phyloP scores from a whole-genome alignment of 2,113 vertebrate species.

The rat (Rattus norvegicus) region DNA sequence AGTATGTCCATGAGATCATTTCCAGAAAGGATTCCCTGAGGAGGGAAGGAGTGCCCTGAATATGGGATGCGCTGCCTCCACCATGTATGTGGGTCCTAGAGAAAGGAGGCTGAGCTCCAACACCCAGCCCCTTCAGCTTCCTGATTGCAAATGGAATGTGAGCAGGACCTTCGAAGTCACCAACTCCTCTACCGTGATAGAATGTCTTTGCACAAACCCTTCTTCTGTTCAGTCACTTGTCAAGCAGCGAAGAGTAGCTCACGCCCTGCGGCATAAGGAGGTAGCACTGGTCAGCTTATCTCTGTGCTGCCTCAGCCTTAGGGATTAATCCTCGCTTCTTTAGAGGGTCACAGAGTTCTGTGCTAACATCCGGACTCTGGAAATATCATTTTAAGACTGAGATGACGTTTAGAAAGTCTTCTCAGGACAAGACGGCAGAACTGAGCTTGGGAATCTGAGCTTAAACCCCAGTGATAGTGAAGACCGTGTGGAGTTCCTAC shows the following conservation, averaged over 20 bases:
- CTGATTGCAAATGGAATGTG: background rate
- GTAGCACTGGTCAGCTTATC: background rate
- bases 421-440: background rate
- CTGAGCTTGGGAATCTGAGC: background rate
- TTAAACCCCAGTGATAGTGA: background rate
- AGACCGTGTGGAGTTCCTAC: background rate
- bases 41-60: background rate
- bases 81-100: too few species aligned
- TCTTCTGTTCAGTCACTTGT: background rate
- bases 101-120: background rate
- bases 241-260: too few species aligned
- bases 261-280: background rate
- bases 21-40: background rate
- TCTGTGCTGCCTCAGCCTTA: background rate
- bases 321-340: background rate
- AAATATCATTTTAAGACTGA: background rate
- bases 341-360: background rate
- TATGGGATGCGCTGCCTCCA: fast-evolving
- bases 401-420: background rate
- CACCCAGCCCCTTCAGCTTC: background rate
- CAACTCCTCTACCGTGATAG: too few species aligned
- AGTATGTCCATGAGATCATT: background rate
- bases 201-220: too few species aligned
- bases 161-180: background rate
- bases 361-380: background rate